These are phyloP conservation scores for Sorex araneus DNA, from an alignment of 2,113 vertebrate species.

Conservation along the genomic window DNA sequence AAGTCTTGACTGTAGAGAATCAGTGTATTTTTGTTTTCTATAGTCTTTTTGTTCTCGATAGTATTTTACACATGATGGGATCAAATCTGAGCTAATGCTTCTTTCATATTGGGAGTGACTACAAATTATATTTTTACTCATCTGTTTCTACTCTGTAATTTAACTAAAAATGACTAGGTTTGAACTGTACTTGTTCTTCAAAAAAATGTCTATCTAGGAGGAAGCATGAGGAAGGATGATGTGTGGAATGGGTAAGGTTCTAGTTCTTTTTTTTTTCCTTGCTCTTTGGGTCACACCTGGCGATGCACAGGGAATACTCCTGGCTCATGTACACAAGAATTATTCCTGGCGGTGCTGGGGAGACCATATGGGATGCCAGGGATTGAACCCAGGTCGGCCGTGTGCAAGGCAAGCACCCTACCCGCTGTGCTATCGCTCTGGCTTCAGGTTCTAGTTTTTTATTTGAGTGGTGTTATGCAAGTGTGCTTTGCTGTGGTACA, in stretches of 20 bases:
- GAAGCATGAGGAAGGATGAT: neutral
- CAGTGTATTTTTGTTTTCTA: neutral
- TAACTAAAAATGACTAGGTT: slow-evolving; percentile 16
- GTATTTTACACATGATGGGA: neutral
- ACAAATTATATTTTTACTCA: neutral
- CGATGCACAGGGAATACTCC: no score
- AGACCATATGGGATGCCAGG: no score
- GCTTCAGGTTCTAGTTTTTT: neutral
- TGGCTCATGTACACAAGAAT: no score
- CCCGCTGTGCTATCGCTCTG: no score
- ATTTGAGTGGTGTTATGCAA: neutral
- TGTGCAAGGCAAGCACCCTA: no score
- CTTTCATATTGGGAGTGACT: neutral
- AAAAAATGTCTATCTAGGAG: neutral
- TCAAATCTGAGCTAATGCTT: neutral
- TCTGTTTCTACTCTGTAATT: slow-evolving; percentile 13
- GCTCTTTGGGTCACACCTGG: no score
- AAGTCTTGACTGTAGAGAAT: neutral
- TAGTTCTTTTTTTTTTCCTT: no score
- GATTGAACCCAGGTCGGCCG: no score
- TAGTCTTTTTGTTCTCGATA: neutral
- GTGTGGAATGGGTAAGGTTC: neutral
- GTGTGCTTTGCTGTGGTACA: neutral
- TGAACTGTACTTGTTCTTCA: slow-evolving; percentile 11
- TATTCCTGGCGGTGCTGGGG: no score